Evolutionary conservation across 2,888 invertebrate species (phyloP).

Genomic region (Phalangium opilio): DNA sequence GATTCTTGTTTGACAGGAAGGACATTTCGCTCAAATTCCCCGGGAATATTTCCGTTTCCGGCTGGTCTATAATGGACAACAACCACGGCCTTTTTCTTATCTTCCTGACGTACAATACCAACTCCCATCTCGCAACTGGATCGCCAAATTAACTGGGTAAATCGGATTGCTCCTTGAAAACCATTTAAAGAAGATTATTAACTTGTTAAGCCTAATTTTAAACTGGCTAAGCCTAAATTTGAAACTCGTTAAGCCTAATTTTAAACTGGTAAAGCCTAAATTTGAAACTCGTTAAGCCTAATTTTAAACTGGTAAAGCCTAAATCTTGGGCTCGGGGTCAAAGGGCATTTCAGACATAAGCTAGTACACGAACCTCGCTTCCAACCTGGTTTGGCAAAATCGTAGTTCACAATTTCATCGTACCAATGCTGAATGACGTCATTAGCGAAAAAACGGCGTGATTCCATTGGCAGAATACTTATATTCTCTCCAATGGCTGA

Average conservation of each 20-base stretch:
- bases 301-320: too few relatives aligned
- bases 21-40: constrained; percentile 14
- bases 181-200: too few relatives aligned
- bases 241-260: too few relatives aligned
- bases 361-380: constrained; percentile 10
- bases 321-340: too few relatives aligned
- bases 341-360: too few relatives aligned
- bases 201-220: too few relatives aligned
- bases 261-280: too few relatives aligned
- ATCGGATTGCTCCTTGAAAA: constrained; percentile 11
- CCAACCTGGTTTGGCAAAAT: constrained; percentile 16
- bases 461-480: constrained; percentile 5
- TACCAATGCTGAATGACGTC: constrained; percentile 15
- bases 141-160: constrained; percentile 13
- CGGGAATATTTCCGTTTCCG: constrained; percentile 15
- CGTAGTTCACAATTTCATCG: constrained; percentile 13
- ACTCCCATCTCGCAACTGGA: constrained; percentile 14
- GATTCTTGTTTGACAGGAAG: constrained; percentile 8
- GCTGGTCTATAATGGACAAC: constrained; percentile 14
- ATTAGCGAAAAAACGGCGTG: constrained; percentile 5
- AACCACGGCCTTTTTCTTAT: constrained; percentile 11
- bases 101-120: constrained; percentile 10
- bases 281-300: too few relatives aligned
- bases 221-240: too few relatives aligned
- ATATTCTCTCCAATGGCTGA: constrained; percentile 14